Evolutionary conservation across 2,888 invertebrate species (phyloP).

Genomic region (Eilema depressum): DNA sequence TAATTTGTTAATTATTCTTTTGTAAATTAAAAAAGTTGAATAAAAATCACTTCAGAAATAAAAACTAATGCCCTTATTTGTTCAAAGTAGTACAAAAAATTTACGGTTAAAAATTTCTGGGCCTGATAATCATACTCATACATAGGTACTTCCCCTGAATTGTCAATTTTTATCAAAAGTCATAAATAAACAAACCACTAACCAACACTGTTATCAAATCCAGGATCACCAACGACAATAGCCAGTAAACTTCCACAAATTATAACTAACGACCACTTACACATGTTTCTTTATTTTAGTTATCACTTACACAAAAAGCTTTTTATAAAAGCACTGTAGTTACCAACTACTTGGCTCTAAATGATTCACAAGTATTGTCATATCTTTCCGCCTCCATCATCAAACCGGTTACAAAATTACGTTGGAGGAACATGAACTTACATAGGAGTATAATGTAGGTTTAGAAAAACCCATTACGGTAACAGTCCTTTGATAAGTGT

Average conservation of each 20-base stretch:
- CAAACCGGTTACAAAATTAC: slow-evolving; percentile 34
- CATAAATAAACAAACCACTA: slow-evolving; percentile 28
- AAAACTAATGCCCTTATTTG: too few species aligned
- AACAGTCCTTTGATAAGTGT: not conserved
- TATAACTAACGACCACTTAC: slow-evolving; percentile 35
- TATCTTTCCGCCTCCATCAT: slow-evolving; percentile 23
- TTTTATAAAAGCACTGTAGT: not conserved
- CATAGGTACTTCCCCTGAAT: too few species aligned
- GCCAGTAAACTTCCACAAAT: slow-evolving; percentile 37
- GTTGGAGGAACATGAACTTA: slow-evolving; percentile 19
- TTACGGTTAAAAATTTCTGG: too few species aligned
- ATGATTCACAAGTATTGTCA: slow-evolving; percentile 20
- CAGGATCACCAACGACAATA: slow-evolving; percentile 39
- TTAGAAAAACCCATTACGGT: not conserved
- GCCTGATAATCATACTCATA: too few species aligned
- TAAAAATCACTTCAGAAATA: too few species aligned
- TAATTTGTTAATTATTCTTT: too few species aligned
- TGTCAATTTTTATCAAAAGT: too few species aligned
- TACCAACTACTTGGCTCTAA: slow-evolving; percentile 14
- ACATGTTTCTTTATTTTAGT: slow-evolving; percentile 35
- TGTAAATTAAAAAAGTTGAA: too few species aligned
- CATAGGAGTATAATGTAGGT: slow-evolving; percentile 27
- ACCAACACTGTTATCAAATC: slow-evolving; percentile 51
- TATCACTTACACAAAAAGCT: not conserved
- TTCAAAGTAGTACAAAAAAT: too few species aligned